A percentile compares a stretch with the other conserved stretches of the same genome.
Evolutionary conservation across 2,888 invertebrate species (phyloP).

Genomic region (Deroplatys truncata): DNA sequence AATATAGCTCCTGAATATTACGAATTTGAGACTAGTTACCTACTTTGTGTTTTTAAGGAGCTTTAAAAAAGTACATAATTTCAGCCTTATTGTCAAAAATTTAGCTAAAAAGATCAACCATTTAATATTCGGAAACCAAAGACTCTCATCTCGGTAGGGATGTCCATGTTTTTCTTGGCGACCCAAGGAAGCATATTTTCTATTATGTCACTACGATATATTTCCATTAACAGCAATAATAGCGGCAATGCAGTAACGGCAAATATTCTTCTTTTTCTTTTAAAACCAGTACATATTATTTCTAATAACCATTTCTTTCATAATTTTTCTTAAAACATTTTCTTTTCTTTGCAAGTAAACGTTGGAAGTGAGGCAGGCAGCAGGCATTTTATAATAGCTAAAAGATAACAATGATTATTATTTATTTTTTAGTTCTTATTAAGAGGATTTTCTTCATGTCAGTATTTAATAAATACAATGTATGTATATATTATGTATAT

Average conservation of each 20-base stretch:
- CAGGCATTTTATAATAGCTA: not conserved
- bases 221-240: not conserved
- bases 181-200: conserved; percentile 3
- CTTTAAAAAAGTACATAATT: no score
- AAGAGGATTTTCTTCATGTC: not conserved
- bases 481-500: not conserved
- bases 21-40: no score
- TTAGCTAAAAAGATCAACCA: no score
- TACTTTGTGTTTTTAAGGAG: no score
- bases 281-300: not conserved
- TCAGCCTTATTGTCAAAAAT: no score
- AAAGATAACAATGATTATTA: conserved; percentile 10
- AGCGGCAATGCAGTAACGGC: not conserved
- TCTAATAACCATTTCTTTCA: not conserved
- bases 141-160: not conserved
- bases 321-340: not conserved
- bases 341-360: conserved; percentile 4
- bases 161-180: not conserved
- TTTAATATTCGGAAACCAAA: not conserved
- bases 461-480: not conserved
- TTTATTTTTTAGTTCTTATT: not conserved
- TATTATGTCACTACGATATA: not conserved
- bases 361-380: conserved; percentile 9
- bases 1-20: no score
- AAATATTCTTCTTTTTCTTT: not conserved